phyloP scores from a whole-genome alignment of 2,888 invertebrate genomes.

The Carabus problematicus region DNA sequence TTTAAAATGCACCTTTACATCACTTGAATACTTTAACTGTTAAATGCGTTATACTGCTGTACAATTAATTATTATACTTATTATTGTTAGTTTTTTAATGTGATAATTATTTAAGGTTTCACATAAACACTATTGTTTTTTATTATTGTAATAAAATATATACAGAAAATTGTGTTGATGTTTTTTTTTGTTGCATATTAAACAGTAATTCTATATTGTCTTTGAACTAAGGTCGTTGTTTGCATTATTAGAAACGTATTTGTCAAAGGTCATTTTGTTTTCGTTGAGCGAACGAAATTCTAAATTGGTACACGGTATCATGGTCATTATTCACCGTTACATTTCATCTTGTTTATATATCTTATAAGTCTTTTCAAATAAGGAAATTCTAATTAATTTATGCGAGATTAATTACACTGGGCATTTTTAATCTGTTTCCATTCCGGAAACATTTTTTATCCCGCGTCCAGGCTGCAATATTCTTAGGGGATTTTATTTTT shows the following conservation, averaged over 20 bases:
- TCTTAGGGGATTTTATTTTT: no score
- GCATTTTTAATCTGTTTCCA: no score
- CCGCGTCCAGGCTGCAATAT: no score
- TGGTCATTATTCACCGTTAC: no score
- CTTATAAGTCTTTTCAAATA: no score
- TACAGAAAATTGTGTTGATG: conserved; percentile 24
- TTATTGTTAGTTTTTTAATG: conserved; percentile 31
- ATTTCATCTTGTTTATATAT: no score
- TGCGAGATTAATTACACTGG: no score
- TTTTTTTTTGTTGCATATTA: conserved; percentile 24
- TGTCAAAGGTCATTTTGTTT: background rate
- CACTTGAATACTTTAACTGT: conserved; percentile 13
- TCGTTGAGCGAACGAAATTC: no score
- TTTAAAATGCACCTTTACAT: conserved; percentile 31
- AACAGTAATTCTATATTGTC: conserved; percentile 24
- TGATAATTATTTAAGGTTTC: conserved; percentile 38
- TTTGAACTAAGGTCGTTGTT: conserved; percentile 12
- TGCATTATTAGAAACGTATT: background rate
- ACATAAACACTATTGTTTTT: conserved; percentile 33
- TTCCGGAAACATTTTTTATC: no score
- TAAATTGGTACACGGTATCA: no score
- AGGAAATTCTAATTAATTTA: no score
- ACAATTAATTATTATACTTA: conserved; percentile 14
- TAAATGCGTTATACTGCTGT: conserved; percentile 20
- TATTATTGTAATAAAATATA: conserved; percentile 39